Conservation (phyloP, 2,797 vertebrate genomes). For the Picus viridis region DNA sequence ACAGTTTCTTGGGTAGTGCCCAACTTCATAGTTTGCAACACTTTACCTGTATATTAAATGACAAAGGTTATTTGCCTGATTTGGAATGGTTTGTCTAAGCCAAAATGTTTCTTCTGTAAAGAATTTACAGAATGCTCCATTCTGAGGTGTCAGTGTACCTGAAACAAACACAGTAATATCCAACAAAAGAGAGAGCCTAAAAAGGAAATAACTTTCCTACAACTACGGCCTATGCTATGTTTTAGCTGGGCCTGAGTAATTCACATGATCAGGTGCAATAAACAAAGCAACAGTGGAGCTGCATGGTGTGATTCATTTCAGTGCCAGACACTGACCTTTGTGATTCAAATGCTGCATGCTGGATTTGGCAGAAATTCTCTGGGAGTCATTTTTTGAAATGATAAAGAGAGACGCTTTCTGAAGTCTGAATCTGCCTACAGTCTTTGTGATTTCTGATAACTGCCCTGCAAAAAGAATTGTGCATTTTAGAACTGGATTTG, state of each 20-base stretch:
- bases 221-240: neutral
- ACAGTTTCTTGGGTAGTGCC: neutral
- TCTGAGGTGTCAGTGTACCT: neutral
- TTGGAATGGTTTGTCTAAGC: neutral
- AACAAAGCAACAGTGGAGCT: neutral
- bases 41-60: neutral
- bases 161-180: neutral
- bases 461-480: no score
- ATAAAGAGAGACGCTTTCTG: neutral
- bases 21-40: neutral
- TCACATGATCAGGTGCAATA: neutral
- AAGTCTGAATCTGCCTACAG: no score
- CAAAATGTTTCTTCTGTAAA: neutral
- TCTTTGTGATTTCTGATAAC: no score
- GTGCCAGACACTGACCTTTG: slow-evolving; percentile 29
- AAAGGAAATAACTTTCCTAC: neutral
- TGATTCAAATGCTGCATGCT: slow-evolving; percentile 29
- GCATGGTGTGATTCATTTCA: slow-evolving; percentile 37
- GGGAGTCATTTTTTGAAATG: neutral
- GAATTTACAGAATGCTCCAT: neutral
- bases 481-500: no score
- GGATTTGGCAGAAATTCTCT: neutral
- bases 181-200: neutral
- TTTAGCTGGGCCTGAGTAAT: neutral
- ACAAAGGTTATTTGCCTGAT: neutral